These are phyloP conservation scores for Laticauda laticaudata DNA, from an alignment of 2,113 vertebrate genomes.

Conservation along the genomic window DNA sequence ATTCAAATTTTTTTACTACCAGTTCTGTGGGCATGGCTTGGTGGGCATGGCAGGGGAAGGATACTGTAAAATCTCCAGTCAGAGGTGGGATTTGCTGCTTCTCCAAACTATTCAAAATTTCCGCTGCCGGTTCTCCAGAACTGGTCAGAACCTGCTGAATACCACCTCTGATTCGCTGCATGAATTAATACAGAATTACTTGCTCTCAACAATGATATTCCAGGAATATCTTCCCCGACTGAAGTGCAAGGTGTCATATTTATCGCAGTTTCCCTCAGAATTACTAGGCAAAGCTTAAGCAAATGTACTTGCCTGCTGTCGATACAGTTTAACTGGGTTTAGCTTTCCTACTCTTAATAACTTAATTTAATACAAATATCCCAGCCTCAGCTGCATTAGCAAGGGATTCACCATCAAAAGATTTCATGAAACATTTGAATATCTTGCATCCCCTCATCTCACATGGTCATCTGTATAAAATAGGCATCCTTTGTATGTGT, in stretches of 20 bases:
- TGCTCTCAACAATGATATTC: not conserved
- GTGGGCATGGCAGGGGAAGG: too few relatives aligned
- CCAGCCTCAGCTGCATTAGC: not conserved
- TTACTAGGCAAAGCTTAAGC: not conserved
- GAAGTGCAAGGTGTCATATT: not conserved
- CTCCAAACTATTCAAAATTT: too few relatives aligned
- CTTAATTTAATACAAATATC: slow-evolving; percentile 28
- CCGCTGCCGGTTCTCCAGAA: too few relatives aligned
- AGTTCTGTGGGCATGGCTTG: too few relatives aligned
- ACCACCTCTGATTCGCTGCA: not conserved
- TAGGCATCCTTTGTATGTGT: not conserved
- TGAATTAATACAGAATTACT: not conserved
- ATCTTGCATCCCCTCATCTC: slow-evolving; percentile 6
- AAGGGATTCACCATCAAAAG: slow-evolving; percentile 19
- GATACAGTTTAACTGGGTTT: not conserved
- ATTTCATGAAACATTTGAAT: slow-evolving; percentile 33
- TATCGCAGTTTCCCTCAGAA: not conserved
- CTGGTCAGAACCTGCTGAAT: too few relatives aligned
- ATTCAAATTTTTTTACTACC: too few relatives aligned
- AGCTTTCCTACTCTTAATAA: not conserved
- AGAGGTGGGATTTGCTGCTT: too few relatives aligned
- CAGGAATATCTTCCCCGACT: not conserved
- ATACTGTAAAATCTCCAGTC: too few relatives aligned
- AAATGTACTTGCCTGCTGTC: not conserved
- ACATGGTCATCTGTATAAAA: not conserved